Evolutionary conservation across 2,113 vertebrate genomes (phyloP).

Genomic region (Synodontis membranacea): DNA sequence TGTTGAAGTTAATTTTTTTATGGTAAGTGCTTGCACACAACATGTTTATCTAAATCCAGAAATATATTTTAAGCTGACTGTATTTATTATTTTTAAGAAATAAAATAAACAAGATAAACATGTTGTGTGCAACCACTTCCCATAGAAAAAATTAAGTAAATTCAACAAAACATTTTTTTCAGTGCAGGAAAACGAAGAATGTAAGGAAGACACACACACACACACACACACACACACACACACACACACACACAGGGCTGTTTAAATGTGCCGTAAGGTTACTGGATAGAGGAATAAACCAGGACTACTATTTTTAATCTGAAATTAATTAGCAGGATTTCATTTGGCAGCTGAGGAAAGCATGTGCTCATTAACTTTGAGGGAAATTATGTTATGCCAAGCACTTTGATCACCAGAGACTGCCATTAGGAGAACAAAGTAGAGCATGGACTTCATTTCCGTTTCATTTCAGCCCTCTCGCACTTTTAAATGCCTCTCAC

Average conservation of each 20-base stretch:
- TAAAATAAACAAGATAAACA: too few relatives aligned
- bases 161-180: too few relatives aligned
- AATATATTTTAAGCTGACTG: too few relatives aligned
- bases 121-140: too few relatives aligned
- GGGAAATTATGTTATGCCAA: constrained; percentile 40
- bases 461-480: constrained; percentile 26
- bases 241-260: not conserved
- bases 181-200: not conserved
- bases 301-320: constrained; percentile 48
- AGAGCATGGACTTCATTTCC: constrained; percentile 32
- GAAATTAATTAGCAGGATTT: constrained; percentile 52
- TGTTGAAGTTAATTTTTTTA: too few relatives aligned
- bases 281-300: constrained; percentile 21
- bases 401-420: constrained; percentile 48
- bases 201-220: not conserved
- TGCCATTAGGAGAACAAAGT: constrained; percentile 49
- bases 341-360: constrained; percentile 40
- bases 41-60: too few relatives aligned
- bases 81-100: too few relatives aligned
- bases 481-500: constrained; percentile 42
- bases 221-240: not conserved
- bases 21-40: too few relatives aligned
- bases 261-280: constrained; percentile 17
- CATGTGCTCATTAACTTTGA: constrained; percentile 49
- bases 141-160: too few relatives aligned